These are phyloP conservation scores for Phocoena sinus DNA, from an alignment of 2,113 vertebrate species.

Conservation along the genomic window DNA sequence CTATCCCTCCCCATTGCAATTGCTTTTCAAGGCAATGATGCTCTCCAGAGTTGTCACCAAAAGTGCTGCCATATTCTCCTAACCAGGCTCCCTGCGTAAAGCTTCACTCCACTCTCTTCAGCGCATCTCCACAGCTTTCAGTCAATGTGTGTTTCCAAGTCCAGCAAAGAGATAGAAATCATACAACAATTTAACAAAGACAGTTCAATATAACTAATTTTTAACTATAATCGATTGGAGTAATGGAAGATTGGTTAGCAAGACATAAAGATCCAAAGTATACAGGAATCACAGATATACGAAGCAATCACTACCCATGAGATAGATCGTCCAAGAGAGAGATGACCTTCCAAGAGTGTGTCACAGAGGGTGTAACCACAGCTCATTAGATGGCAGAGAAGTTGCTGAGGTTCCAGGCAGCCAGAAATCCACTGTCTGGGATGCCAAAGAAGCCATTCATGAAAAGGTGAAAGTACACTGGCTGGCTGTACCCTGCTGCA, in stretches of 20 bases:
- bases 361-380: neutral
- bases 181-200: neutral
- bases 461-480: neutral
- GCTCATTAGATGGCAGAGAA: neutral
- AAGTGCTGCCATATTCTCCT: neutral
- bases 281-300: neutral
- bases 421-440: neutral
- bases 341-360: neutral
- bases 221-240: neutral
- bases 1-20: neutral
- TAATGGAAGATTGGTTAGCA: neutral
- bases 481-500: neutral
- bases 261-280: neutral
- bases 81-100: neutral
- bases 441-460: neutral
- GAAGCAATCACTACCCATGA: neutral
- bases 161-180: slow-evolving; percentile 13
- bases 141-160: neutral
- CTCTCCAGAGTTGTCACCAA: neutral
- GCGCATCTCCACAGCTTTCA: neutral
- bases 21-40: neutral
- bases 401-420: neutral
- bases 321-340: neutral
- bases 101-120: neutral
- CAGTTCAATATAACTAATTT: neutral